phyloP scores from a whole-genome alignment of 2,113 vertebrate genomes.

The Aleadryas rufinucha region DNA sequence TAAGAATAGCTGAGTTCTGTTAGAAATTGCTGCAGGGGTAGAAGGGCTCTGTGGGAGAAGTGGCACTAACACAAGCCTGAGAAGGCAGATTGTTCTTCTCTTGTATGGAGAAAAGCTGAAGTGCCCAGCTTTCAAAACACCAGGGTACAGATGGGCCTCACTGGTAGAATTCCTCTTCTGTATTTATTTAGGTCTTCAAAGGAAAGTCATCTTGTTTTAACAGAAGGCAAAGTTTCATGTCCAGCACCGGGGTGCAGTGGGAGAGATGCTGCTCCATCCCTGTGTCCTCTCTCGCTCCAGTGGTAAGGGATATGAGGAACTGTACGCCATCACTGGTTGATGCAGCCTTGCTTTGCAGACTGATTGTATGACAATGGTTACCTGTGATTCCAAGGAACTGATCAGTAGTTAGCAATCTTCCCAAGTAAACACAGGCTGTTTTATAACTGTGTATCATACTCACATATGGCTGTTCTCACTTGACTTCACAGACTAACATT shows the following conservation, averaged over 20 bases:
- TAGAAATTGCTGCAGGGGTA: not conserved
- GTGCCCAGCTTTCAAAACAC: not conserved
- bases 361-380: not conserved
- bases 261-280: not conserved
- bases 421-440: not conserved
- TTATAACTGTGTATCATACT: not conserved
- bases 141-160: rapidly evolving
- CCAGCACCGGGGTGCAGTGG: not conserved
- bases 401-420: not conserved
- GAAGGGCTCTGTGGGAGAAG: not conserved
- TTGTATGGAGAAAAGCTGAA: not conserved
- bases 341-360: not conserved
- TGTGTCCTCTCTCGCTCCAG: not conserved
- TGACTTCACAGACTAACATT: not conserved
- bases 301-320: not conserved
- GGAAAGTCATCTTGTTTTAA: not conserved
- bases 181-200: not conserved
- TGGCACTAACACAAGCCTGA: not conserved
- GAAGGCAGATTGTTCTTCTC: not conserved
- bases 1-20: not conserved
- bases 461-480: not conserved
- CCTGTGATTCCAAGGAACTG: not conserved
- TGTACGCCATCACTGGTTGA: not conserved
- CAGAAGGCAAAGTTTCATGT: not conserved
- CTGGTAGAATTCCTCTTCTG: not conserved